These are phyloP conservation scores for Drosophila tropicalis DNA, from an alignment of 1,140 invertebrate species.

Conservation along the genomic window DNA sequence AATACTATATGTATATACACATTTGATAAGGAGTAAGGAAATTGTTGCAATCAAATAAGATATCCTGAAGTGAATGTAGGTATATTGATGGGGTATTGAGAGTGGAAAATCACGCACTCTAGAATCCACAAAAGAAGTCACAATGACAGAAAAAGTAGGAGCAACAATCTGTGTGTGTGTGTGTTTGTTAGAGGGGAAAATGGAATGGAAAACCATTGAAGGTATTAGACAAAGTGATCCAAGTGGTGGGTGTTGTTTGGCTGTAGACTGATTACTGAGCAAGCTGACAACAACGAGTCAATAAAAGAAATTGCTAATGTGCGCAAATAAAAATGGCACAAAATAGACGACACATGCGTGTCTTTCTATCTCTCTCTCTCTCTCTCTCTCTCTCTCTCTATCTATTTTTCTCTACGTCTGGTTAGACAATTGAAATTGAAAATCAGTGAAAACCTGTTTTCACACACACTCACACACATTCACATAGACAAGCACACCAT, in stretches of 20 bases:
- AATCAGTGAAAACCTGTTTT: conserved; percentile 77
- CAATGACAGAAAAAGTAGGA: not conserved
- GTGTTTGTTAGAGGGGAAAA: not conserved
- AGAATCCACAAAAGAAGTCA: conserved; percentile 24
- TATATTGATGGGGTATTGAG: conserved; percentile 18
- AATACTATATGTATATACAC: conserved; percentile 9
- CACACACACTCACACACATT: conserved; percentile 42
- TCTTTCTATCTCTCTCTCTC: not conserved
- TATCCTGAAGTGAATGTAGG: not conserved
- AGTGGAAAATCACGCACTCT: conserved; percentile 65
- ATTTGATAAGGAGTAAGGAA: no score
- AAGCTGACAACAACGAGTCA: conserved; percentile 43
- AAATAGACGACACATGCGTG: conserved; percentile 36
- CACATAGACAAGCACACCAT: conserved; percentile 20
- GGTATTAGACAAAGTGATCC: not conserved
- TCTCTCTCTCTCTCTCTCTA: not conserved
- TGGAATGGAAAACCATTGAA: not conserved
- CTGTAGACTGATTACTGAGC: conserved; percentile 36
- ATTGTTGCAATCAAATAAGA: no score
- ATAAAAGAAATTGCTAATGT: conserved; percentile 78
- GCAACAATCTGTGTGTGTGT: conserved; percentile 9
- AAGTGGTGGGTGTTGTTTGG: conserved; percentile 17
- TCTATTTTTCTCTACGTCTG: not conserved
- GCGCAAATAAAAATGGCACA: conserved; percentile 76
- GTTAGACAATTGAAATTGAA: conserved; percentile 77